Conservation (phyloP, 2,888 invertebrate genomes). For the Nesidiocoris tenuis region DNA sequence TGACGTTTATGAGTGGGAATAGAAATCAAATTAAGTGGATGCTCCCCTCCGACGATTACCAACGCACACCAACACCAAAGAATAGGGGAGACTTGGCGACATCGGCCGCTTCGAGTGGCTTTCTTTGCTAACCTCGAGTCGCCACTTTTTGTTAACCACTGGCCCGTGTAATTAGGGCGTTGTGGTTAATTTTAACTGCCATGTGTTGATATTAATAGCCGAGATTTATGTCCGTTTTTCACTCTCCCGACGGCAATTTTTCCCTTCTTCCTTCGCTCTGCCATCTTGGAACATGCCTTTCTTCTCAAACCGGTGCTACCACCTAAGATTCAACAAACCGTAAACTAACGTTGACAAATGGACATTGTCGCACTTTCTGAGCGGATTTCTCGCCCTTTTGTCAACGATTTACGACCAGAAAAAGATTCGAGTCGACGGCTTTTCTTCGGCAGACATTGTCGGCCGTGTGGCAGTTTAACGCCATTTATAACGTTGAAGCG, state of each 20-base stretch:
- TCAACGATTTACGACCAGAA: conserved; percentile 34
- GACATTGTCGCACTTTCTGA: conserved; percentile 31
- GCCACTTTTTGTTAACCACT: conserved; percentile 34
- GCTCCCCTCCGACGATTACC: conserved; percentile 22
- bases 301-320: conserved; percentile 8
- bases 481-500: conserved; percentile 20
- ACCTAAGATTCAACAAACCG: conserved; percentile 30
- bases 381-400: conserved; percentile 9
- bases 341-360: conserved; percentile 37
- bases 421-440: no score
- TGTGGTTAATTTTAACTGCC: conserved; percentile 45
- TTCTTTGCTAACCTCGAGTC: not conserved
- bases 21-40: conserved; percentile 45
- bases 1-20: conserved; percentile 45
- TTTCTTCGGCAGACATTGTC: conserved; percentile 1
- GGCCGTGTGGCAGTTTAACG: conserved; percentile 27
- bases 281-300: conserved; percentile 4
- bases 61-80: not conserved
- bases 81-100: conserved; percentile 6
- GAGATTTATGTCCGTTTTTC: conserved; percentile 40
- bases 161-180: conserved; percentile 44
- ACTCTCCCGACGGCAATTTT: conserved; percentile 5
- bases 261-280: not conserved
- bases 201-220: conserved; percentile 42
- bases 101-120: conserved; percentile 9